Base-by-base conservation (phyloP, 1,140 invertebrate genomes). In the Pomacea maculata region DNA sequence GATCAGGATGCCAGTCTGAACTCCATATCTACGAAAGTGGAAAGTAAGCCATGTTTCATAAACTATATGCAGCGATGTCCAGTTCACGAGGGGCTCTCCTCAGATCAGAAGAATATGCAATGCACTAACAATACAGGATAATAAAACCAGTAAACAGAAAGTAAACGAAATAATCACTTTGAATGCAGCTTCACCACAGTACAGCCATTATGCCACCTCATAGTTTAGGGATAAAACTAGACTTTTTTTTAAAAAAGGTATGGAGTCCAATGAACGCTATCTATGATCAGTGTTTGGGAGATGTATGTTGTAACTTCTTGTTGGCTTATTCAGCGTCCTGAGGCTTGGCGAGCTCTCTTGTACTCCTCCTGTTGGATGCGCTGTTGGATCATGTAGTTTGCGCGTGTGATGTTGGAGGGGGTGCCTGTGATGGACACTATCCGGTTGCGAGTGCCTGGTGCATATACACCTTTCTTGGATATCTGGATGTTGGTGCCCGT, bases 401-500 rank as follows among this genome's bases (percentile, higher is more conserved):
- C 97, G 92, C 95, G 96, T 90, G 93, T 93, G 91, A 98, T 97
- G 91, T 96, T 95, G 92, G 94, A 95, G 85, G 95, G 94, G 87
- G 94, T 94, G 92, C 97, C 97, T 88, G 95, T 95, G 92, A 98
- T 98, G 91, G 97, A 97, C 83, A 99, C 98, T 92, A 98, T 97
- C 88, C 98, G 95, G 93, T 98, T 98, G 91, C 97, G 95, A 82
- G 97, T 98, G 91, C 97, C 97, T 85, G 97, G 97, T 87, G 96
- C 96, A 93, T 97, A 98, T 88, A 96, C 96, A 89, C 97, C 97
- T 93, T 99, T 98, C 94, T 99, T 99, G 85, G 97, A 98, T 92
- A 99, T 98, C 93, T 99, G 97, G 92, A 99, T 97, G 93, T 96
- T 98, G 90, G 97, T 97, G 91, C 97, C 97, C 91, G 96, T 98